These are phyloP conservation scores for Laterallus jamaicensis DNA, from an alignment of 2,113 vertebrate genomes.

Conservation along the genomic window DNA sequence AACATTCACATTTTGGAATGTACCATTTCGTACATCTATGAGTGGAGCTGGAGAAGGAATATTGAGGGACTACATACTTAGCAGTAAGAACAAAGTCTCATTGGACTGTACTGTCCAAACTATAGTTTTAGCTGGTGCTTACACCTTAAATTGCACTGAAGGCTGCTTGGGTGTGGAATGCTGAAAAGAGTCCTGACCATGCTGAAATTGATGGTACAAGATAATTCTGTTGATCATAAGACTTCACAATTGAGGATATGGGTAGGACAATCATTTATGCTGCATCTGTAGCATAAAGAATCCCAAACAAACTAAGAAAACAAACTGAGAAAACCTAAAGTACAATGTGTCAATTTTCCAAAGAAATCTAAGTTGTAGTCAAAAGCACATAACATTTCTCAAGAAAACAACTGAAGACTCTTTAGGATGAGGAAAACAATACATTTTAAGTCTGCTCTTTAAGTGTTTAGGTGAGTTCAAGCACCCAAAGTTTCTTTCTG, in stretches of 20 bases:
- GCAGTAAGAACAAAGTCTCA: neutral
- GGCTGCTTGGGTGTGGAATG: neutral
- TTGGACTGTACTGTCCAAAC: neutral
- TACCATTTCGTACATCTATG: neutral
- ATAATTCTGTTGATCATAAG: neutral
- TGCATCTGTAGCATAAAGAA: neutral
- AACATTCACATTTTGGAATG: neutral
- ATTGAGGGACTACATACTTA: neutral
- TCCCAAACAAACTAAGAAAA: neutral
- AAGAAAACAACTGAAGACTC: neutral
- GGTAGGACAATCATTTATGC: neutral
- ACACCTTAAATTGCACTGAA: neutral
- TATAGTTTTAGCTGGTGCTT: neutral
- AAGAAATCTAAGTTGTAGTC: neutral
- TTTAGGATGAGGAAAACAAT: neutral
- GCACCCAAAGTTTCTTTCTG: neutral
- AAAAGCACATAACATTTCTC: neutral
- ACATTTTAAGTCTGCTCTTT: neutral
- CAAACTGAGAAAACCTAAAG: neutral
- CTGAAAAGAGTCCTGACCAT: neutral
- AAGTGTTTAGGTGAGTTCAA: neutral
- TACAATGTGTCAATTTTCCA: neutral
- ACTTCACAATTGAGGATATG: neutral
- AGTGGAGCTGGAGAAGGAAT: neutral
- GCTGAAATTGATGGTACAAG: neutral